A percentile compares a stretch with the other conserved stretches of the same genome.
Conservation (phyloP, 1,140 invertebrate genomes). For the Pseudobourletiella spinata region DNA sequence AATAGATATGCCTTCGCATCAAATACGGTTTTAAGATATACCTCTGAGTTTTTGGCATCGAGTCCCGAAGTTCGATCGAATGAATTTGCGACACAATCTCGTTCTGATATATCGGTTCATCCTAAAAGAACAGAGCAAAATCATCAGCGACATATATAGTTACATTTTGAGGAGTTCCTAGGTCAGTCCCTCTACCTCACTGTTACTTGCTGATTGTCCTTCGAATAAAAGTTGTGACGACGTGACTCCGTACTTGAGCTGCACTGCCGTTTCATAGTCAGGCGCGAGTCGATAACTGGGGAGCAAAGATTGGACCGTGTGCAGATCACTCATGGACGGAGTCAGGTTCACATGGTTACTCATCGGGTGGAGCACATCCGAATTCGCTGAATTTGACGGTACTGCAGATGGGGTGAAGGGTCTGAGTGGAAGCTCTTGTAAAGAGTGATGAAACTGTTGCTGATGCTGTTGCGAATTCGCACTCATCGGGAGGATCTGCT, state of each 20-base stretch:
- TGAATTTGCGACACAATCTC: conserved; percentile 36
- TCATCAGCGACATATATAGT: too few species aligned
- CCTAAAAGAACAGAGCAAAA: conserved; percentile 5
- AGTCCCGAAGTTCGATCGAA: conserved; percentile 34
- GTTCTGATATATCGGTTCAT: conserved; percentile 38
- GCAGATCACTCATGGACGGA: conserved; percentile 44
- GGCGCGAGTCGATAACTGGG: conserved; percentile 85
- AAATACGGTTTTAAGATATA: too few species aligned
- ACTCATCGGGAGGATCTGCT: neutral
- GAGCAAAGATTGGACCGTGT: conserved; percentile 56
- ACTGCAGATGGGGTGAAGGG: neutral
- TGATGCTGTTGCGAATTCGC: neutral
- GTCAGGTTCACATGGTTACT: conserved; percentile 9
- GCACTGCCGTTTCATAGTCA: conserved; percentile 87
- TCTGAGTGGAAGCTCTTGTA: conserved; percentile 23
- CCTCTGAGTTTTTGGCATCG: conserved; percentile 8
- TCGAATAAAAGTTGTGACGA: conserved; percentile 1
- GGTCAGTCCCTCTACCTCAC: neutral
- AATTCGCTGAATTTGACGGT: neutral
- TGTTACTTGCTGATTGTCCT: neutral
- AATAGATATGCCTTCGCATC: neutral
- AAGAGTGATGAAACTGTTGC: conserved; percentile 19
- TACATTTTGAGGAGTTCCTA: too few species aligned
- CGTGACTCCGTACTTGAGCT: conserved; percentile 46
- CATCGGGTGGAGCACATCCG: neutral